Percentiles rank a stretch among this genome's conserved stretches.
Evolutionary conservation across 2,113 vertebrate species (phyloP).

Genomic region (Menidia beryllina): DNA sequence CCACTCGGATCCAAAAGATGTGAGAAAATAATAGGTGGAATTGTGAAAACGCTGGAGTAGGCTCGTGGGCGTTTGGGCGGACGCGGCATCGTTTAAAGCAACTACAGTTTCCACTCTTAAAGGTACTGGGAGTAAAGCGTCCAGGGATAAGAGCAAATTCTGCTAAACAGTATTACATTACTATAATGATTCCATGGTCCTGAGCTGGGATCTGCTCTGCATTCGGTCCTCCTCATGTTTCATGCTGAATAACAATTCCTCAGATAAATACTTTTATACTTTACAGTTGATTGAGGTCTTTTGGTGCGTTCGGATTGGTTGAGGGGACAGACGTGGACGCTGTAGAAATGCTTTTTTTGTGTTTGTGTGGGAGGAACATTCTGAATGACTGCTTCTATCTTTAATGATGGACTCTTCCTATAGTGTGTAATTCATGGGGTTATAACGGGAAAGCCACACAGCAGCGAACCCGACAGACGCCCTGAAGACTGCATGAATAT

Average conservation of each 20-base stretch:
- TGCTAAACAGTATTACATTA: too few relatives aligned
- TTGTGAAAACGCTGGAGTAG: background rate
- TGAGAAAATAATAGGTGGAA: slow-evolving; percentile 34
- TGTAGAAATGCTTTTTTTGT: slow-evolving; percentile 8
- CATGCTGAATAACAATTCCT: too few relatives aligned
- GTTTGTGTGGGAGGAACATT: slow-evolving; percentile 28
- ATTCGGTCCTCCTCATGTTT: too few relatives aligned
- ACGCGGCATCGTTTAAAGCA: background rate
- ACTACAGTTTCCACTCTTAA: too few relatives aligned
- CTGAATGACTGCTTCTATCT: slow-evolving; percentile 48
- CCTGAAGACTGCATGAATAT: slow-evolving; percentile 29
- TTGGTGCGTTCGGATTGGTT: too few relatives aligned
- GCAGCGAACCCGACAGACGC: slow-evolving; percentile 38
- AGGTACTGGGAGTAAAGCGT: too few relatives aligned
- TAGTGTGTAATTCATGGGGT: slow-evolving; percentile 75
- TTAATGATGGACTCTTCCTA: slow-evolving; percentile 73
- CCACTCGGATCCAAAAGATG: slow-evolving; percentile 5
- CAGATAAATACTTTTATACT: too few relatives aligned
- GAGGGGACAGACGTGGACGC: too few relatives aligned
- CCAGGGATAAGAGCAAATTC: too few relatives aligned
- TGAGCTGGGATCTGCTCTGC: too few relatives aligned
- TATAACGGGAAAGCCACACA: slow-evolving; percentile 77
- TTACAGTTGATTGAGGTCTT: too few relatives aligned
- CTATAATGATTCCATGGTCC: too few relatives aligned
- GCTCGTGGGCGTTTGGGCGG: background rate